Evolutionary conservation across 2,113 vertebrate genomes (phyloP).

Genomic region (Ardeotis arabs): DNA sequence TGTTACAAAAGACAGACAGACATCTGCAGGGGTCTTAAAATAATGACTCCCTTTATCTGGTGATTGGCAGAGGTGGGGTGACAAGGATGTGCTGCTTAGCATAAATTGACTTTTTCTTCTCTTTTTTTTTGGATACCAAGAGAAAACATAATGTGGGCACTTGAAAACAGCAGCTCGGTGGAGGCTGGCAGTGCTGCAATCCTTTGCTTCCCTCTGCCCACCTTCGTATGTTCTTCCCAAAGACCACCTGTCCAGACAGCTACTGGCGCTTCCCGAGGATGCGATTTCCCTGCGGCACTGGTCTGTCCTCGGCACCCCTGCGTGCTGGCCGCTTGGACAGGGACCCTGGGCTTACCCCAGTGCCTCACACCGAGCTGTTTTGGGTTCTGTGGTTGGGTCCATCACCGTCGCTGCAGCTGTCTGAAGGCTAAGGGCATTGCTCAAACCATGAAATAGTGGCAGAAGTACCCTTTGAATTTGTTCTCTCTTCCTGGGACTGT

Average conservation of each 20-base stretch:
- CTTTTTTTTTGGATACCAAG: background rate
- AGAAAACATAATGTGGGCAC: fast-evolving
- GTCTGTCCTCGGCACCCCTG: background rate
- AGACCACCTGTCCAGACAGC: background rate
- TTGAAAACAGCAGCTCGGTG: fast-evolving
- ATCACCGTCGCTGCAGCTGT: background rate
- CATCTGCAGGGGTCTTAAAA: conserved; percentile 67
- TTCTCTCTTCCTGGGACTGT: background rate
- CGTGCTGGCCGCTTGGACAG: fast-evolving
- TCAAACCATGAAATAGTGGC: background rate
- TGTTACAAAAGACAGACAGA: conserved; percentile 69
- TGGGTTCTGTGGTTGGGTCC: background rate
- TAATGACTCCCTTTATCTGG: conserved; percentile 63
- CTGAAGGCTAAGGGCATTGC: background rate
- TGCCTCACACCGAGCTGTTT: fast-evolving
- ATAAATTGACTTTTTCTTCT: conserved; percentile 8
- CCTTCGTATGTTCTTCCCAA: fast-evolving
- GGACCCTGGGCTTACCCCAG: fast-evolving
- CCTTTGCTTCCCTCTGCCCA: fast-evolving
- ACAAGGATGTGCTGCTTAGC: conserved; percentile 48
- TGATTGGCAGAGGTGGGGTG: conserved; percentile 59
- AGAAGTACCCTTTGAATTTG: background rate
- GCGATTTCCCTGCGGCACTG: fast-evolving
- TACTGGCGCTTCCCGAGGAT: background rate
- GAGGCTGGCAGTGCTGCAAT: background rate